A percentile compares a stretch with the other conserved stretches of the same genome.
Evolutionary conservation across 2,888 invertebrate genomes (phyloP).

Genomic region (Coleophora deauratella): DNA sequence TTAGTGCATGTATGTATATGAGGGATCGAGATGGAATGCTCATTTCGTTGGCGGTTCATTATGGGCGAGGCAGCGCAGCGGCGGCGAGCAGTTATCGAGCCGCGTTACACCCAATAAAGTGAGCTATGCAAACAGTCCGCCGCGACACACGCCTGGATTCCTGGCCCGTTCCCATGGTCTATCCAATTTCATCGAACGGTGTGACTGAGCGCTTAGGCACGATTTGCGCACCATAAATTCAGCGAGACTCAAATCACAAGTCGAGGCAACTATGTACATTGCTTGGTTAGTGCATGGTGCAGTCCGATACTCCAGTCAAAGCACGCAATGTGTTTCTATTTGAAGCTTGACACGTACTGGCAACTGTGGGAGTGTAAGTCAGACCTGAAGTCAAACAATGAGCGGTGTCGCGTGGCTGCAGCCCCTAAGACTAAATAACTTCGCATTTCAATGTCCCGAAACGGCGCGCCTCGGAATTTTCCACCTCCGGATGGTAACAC

Average conservation of each 20-base stretch:
- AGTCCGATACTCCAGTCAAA: no score
- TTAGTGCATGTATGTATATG: conserved; percentile 10
- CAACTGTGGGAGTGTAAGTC: no score
- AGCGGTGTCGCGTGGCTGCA: conserved; percentile 54
- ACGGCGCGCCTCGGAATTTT: conserved; percentile 28
- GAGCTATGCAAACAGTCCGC: conserved; percentile 64
- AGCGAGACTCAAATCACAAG: no score
- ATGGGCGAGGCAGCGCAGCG: conserved; percentile 30
- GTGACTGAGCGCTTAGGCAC: conserved; percentile 39
- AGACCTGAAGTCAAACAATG: conserved; percentile 57
- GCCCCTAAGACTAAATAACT: conserved; percentile 45
- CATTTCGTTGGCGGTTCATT: conserved; percentile 46
- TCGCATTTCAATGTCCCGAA: background rate
- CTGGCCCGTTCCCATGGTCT: conserved; percentile 66
- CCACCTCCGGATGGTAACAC: conserved; percentile 36
- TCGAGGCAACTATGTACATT: no score
- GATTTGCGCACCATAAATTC: no score
- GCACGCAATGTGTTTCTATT: no score
- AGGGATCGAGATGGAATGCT: conserved; percentile 37
- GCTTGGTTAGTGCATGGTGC: no score
- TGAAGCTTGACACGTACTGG: no score
- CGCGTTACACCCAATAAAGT: conserved; percentile 67
- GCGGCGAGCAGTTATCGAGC: conserved; percentile 38
- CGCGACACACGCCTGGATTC: conserved; percentile 56
- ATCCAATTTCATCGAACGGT: conserved; percentile 67